Percentiles rank a stretch among this genome's conserved stretches.
Conservation (phyloP, 2,113 vertebrate species). For the Thunnus thynnus region DNA sequence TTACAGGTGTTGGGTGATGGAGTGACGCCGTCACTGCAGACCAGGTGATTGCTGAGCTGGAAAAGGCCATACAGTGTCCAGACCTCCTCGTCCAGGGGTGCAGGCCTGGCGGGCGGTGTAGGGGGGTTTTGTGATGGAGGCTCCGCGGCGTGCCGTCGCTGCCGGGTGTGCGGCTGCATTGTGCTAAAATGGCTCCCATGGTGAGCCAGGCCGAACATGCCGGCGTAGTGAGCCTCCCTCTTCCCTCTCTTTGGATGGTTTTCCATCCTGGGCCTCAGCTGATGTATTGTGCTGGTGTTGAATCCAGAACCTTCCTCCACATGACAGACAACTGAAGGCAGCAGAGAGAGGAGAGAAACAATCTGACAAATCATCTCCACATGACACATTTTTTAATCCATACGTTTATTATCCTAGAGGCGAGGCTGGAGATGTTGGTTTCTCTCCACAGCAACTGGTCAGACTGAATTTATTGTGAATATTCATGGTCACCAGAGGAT, state of each 20-base stretch:
- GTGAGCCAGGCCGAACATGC: rapidly evolving
- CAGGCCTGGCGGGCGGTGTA: no score
- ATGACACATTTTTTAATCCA: neutral
- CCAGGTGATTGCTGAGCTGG: slow-evolving; percentile 66
- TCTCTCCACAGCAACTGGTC: no score
- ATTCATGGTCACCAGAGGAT: neutral
- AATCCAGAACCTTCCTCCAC: slow-evolving; percentile 28
- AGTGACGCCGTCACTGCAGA: slow-evolving; percentile 29
- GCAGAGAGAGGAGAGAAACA: neutral
- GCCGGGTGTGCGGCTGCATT: no score
- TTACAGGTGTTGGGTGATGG: slow-evolving; percentile 60
- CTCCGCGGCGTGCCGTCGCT: no score
- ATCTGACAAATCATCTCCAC: neutral
- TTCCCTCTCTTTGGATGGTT: neutral
- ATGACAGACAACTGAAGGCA: slow-evolving; percentile 50
- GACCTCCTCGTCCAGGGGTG: no score
- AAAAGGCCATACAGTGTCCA: slow-evolving; percentile 71
- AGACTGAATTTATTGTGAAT: no score
- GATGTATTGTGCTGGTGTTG: slow-evolving; percentile 28
- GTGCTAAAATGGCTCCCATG: no score
- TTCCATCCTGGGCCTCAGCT: neutral
- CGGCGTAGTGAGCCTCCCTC: neutral
- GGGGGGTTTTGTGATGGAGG: no score
- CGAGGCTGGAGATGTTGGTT: no score
- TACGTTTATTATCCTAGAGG: no score